Conservation (phyloP, 1,140 invertebrate genomes). For the Tribolium madens region DNA sequence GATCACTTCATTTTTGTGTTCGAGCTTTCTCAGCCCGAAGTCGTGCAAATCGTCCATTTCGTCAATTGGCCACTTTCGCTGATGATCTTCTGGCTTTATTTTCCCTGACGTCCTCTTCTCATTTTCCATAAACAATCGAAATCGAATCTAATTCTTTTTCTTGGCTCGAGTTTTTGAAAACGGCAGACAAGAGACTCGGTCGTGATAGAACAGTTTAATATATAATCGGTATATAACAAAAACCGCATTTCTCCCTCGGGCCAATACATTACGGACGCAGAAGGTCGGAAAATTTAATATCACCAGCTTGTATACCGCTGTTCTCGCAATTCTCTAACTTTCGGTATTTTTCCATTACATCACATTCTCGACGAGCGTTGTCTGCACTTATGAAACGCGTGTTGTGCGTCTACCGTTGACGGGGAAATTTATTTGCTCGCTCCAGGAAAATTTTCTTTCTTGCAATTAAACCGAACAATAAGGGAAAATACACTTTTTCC, state of each 20-base stretch:
- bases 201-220: conserved; percentile 51
- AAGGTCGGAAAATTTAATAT: conserved; percentile 66
- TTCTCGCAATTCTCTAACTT: conserved; percentile 61
- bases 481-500: conserved; percentile 4
- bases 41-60: neutral
- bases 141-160: conserved; percentile 14
- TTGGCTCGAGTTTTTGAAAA: conserved; percentile 11
- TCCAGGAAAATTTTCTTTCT: conserved; percentile 28
- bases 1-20: neutral
- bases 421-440: conserved; percentile 22
- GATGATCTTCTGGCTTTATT: conserved; percentile 1
- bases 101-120: neutral
- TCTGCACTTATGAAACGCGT: conserved; percentile 60
- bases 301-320: conserved; percentile 61
- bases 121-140: conserved; percentile 1
- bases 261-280: conserved; percentile 63
- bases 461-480: conserved; percentile 30
- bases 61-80: neutral
- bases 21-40: neutral
- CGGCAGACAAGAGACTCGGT: conserved; percentile 21
- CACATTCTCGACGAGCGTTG: conserved; percentile 55
- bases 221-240: conserved; percentile 60
- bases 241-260: conserved; percentile 59
- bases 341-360: conserved; percentile 64
- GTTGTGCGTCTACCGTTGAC: conserved; percentile 55